Conservation (phyloP, 2,113 vertebrate species). For the Sinosuthora webbiana region DNA sequence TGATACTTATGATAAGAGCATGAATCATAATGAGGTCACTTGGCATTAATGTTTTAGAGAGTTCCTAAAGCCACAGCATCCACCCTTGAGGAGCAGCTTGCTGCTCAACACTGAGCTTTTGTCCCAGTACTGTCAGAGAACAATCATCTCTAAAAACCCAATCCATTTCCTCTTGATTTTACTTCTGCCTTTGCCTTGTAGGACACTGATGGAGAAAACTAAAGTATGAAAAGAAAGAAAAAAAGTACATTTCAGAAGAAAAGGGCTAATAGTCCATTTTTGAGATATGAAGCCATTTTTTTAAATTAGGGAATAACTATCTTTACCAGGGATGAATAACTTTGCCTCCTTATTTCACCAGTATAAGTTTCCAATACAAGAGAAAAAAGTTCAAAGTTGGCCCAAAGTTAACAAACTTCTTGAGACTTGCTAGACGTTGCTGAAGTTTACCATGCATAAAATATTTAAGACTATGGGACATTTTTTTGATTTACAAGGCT, state of each 20-base stretch:
- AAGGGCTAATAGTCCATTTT: not conserved
- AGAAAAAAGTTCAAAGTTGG: not conserved
- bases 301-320: not conserved
- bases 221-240: not conserved
- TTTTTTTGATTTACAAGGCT: not conserved
- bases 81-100: not conserved
- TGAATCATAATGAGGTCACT: not conserved
- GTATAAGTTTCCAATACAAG: not conserved
- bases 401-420: not conserved
- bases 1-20: not conserved
- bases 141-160: not conserved
- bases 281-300: not conserved
- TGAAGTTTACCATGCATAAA: not conserved
- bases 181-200: not conserved
- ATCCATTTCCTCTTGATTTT: not conserved
- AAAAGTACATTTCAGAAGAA: not conserved
- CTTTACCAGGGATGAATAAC: not conserved
- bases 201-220: not conserved
- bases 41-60: not conserved
- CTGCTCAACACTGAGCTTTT: not conserved
- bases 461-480: not conserved
- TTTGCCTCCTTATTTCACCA: not conserved
- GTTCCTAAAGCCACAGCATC: not conserved
- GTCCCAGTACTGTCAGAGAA: not conserved
- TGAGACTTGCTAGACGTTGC: not conserved